phyloP scores from a whole-genome alignment of 53 echinoderm and acorn worm genomes.

The Paracentrotus lividus region DNA sequence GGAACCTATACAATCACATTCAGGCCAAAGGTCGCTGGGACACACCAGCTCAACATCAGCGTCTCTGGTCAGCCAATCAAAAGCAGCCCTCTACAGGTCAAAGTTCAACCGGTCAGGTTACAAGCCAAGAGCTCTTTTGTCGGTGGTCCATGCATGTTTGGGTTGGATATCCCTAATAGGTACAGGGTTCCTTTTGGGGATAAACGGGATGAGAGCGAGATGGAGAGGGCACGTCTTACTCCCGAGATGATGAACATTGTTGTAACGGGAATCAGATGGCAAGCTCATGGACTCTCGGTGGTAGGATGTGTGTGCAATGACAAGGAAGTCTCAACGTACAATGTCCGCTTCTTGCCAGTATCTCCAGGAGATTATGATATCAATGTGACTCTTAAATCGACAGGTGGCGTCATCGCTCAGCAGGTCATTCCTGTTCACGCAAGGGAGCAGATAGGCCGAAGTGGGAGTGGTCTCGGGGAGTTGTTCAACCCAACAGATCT shows the following conservation, averaged over 20 bases:
- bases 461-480: conserved; percentile 79
- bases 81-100: conserved; percentile 86
- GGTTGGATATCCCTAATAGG: conserved; percentile 83
- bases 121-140: conserved; percentile 86
- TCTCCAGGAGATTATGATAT: conserved; percentile 85
- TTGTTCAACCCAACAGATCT: conserved; percentile 90
- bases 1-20: conserved; percentile 88
- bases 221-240: conserved; percentile 75
- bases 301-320: conserved; percentile 76
- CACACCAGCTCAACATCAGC: conserved; percentile 81
- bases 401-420: conserved; percentile 74
- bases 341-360: conserved; percentile 80
- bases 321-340: conserved; percentile 82
- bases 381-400: conserved; percentile 70
- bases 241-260: conserved; percentile 86
- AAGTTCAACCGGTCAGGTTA: conserved; percentile 82
- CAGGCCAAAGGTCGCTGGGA: conserved; percentile 81
- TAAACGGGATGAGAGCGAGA: conserved; percentile 69
- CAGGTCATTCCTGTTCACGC: conserved; percentile 83
- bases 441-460: conserved; percentile 88
- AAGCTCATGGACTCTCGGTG: conserved; percentile 78
- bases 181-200: conserved; percentile 76
- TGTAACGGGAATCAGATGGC: conserved; percentile 77
- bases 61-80: conserved; percentile 87
- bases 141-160: conserved; percentile 85